Evolutionary conservation across 2,113 vertebrate genomes (phyloP).

Genomic region (Stigmatopora argus): DNA sequence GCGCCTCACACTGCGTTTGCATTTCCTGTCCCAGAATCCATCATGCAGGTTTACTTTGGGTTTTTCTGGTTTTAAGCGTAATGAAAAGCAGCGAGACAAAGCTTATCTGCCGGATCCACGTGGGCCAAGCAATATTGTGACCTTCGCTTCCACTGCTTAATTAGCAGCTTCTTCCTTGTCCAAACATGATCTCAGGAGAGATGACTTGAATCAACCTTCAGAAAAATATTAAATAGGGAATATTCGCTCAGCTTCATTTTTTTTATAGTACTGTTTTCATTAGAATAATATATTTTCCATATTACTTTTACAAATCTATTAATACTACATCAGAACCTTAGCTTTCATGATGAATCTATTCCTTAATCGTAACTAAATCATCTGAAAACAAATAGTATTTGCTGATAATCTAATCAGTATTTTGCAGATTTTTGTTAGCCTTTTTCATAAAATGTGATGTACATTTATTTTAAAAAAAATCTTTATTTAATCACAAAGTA

Average conservation of each 20-base stretch:
- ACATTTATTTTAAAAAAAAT: too few relatives aligned
- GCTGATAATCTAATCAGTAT: too few relatives aligned
- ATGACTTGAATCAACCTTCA: slow-evolving; percentile 41
- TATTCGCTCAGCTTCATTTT: not conserved
- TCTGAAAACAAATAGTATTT: too few relatives aligned
- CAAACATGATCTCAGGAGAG: slow-evolving; percentile 44
- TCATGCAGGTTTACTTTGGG: slow-evolving; percentile 56
- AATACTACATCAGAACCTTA: too few relatives aligned
- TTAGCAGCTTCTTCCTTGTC: slow-evolving; percentile 46
- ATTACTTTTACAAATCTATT: too few relatives aligned
- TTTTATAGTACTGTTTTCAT: too few relatives aligned
- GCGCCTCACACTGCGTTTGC: slow-evolving; percentile 44
- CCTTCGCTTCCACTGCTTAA: slow-evolving; percentile 43
- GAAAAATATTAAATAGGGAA: slow-evolving; percentile 36
- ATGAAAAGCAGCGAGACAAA: slow-evolving; percentile 44
- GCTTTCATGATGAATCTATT: too few relatives aligned
- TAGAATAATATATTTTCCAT: too few relatives aligned
- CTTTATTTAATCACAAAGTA: too few relatives aligned
- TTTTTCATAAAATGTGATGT: too few relatives aligned
- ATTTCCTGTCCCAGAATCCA: slow-evolving; percentile 59
- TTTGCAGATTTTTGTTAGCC: too few relatives aligned
- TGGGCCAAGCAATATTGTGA: slow-evolving; percentile 45
- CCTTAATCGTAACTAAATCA: too few relatives aligned
- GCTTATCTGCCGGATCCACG: slow-evolving; percentile 42
- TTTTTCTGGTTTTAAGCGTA: slow-evolving; percentile 42